Conservation (phyloP, 2,888 invertebrate genomes). For the Torymus texanus region DNA sequence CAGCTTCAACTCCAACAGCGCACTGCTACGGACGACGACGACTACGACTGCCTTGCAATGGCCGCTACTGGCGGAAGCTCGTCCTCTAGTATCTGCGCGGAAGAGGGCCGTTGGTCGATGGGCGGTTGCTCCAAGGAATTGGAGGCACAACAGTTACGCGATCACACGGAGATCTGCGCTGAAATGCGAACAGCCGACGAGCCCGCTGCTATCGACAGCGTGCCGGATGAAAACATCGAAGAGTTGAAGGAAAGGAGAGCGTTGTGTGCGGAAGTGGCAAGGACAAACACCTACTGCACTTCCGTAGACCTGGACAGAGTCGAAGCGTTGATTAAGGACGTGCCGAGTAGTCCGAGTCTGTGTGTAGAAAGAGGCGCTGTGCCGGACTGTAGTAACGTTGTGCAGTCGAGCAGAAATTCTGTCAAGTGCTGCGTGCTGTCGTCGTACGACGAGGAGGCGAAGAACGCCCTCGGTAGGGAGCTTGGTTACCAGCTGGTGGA, state of each 20-base stretch:
- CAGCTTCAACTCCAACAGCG: slow-evolving; percentile 63
- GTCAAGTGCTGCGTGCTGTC: neutral
- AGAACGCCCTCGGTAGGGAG: slow-evolving; percentile 7
- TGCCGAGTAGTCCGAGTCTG: slow-evolving; percentile 67
- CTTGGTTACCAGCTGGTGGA: slow-evolving; percentile 36
- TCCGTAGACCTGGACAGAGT: slow-evolving; percentile 69
- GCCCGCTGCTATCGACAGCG: slow-evolving; percentile 70
- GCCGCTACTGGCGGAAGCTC: slow-evolving; percentile 53
- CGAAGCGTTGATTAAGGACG: slow-evolving; percentile 67
- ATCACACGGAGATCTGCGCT: slow-evolving; percentile 71
- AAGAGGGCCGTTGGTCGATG: slow-evolving; percentile 70
- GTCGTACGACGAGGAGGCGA: slow-evolving; percentile 1
- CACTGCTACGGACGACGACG: slow-evolving; percentile 7
- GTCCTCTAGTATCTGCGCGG: slow-evolving; percentile 69
- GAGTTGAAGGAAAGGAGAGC: slow-evolving; percentile 67
- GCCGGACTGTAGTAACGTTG: slow-evolving; percentile 62
- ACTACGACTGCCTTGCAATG: neutral
- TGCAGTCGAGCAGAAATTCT: neutral
- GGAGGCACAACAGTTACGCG: slow-evolving; percentile 67
- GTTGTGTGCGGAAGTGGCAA: slow-evolving; percentile 68
- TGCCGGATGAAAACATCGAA: slow-evolving; percentile 69
- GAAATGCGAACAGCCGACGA: slow-evolving; percentile 72
- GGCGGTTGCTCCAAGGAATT: slow-evolving; percentile 50
- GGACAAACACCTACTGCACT: slow-evolving; percentile 51
- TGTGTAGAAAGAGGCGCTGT: slow-evolving; percentile 72